Evolutionary conservation across 2,113 vertebrate genomes (phyloP).

Genomic region (Panurus biarmicus): DNA sequence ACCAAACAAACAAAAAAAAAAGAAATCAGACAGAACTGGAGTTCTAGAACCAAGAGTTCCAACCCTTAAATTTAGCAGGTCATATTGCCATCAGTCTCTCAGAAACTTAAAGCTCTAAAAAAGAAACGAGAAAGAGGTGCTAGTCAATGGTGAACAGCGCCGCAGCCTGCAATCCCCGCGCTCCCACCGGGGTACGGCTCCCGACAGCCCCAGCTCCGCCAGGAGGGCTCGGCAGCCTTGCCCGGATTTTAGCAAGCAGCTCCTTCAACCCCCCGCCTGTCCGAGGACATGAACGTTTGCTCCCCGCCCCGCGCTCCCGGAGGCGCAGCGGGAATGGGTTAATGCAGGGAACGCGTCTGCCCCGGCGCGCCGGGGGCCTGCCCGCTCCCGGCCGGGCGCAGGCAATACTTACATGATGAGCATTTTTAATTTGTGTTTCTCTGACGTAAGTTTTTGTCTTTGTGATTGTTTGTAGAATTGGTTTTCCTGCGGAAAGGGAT

Average conservation of each 20-base stretch:
- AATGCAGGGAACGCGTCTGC: background rate
- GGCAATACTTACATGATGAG: conserved; percentile 71
- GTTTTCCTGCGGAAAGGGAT: conserved; percentile 83
- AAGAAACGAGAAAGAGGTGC: conserved; percentile 46
- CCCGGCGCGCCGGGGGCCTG: background rate
- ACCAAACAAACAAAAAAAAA: too few relatives aligned
- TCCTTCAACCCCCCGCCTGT: background rate
- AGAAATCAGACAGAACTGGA: conserved; percentile 59
- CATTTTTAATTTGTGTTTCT: conserved; percentile 92
- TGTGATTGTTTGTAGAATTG: conserved; percentile 99
- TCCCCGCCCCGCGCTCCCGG: background rate
- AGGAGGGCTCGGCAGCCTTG: background rate
- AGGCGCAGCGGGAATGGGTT: background rate
- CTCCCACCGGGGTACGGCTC: background rate
- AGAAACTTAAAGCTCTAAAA: conserved; percentile 75
- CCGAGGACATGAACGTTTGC: background rate
- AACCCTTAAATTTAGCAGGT: conserved; percentile 74
- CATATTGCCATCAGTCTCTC: conserved; percentile 75
- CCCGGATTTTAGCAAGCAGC: background rate
- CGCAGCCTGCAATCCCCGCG: background rate
- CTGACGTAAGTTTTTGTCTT: conserved; percentile 99
- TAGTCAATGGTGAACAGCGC: background rate
- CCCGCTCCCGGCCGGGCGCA: background rate
- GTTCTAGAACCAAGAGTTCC: conserved; percentile 71
- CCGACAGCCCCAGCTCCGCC: background rate